These are phyloP conservation scores for Drosophila repleta DNA, from an alignment of 1,140 invertebrate genomes.

Conservation along the genomic window DNA sequence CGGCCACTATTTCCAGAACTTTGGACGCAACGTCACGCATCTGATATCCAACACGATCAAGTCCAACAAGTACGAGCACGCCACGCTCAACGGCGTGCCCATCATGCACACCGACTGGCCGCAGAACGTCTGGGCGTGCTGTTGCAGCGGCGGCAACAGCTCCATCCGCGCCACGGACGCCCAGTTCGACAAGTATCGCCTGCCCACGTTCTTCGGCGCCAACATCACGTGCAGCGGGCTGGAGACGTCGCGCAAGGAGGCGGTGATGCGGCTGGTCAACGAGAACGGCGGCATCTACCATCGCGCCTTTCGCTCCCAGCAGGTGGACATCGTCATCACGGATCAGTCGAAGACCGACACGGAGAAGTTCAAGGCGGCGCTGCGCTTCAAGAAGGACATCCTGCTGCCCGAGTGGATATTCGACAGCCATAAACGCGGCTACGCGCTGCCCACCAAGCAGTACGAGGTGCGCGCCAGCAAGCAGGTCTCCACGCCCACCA, in stretches of 20 bases:
- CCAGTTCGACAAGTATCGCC: constrained; percentile 87
- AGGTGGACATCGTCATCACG: constrained; percentile 81
- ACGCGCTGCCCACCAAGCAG: constrained; percentile 88
- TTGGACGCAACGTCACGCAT: constrained; percentile 91
- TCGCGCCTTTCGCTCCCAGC: constrained; percentile 84
- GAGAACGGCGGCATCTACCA: constrained; percentile 88
- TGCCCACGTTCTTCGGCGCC: constrained; percentile 92
- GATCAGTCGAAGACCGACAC: constrained; percentile 87
- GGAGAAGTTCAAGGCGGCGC: constrained; percentile 92
- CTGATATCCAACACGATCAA: constrained; percentile 90
- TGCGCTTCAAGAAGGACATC: constrained; percentile 90
- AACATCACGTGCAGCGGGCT: constrained; percentile 92
- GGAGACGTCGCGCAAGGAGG: constrained; percentile 86
- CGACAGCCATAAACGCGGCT: constrained; percentile 90
- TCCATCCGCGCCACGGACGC: constrained; percentile 87
- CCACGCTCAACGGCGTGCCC: constrained; percentile 88
- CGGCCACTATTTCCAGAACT: constrained; percentile 89
- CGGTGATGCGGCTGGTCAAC: constrained; percentile 89
- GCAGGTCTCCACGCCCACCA: constrained; percentile 72
- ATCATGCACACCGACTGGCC: constrained; percentile 93
- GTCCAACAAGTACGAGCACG: constrained; percentile 91
- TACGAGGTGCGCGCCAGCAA: constrained; percentile 85
- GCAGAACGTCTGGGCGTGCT: constrained; percentile 90
- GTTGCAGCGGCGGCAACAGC: constrained; percentile 70
- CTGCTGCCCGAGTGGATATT: constrained; percentile 90